These are phyloP conservation scores for Drosophila ficusphila DNA, from an alignment of 1,140 invertebrate species.

Conservation along the genomic window DNA sequence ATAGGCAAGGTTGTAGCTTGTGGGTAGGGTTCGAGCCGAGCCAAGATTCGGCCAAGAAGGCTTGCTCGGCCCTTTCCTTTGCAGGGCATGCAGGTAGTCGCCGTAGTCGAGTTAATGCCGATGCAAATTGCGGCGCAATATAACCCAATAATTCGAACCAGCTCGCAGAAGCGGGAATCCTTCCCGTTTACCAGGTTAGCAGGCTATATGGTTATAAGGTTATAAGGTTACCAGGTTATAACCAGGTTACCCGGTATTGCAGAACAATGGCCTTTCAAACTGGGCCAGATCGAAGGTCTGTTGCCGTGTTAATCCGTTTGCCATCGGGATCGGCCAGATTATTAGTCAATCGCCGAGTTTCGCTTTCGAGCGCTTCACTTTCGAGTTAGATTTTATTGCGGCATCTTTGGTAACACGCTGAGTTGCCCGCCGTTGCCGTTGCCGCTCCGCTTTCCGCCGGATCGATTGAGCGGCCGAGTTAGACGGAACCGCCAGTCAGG, in stretches of 20 bases:
- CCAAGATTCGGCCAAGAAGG: conserved; percentile 32
- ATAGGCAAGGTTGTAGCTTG: conserved; percentile 81
- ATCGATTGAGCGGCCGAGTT: conserved; percentile 49
- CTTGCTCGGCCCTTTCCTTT: conserved; percentile 51
- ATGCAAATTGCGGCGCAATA: conserved; percentile 82
- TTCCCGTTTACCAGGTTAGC: conserved; percentile 3
- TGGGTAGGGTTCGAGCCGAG: conserved; percentile 52
- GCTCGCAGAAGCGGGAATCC: conserved; percentile 41
- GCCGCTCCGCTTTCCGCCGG: conserved; percentile 24
- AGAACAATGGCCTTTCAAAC: no score
- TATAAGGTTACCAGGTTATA: conserved; percentile 12
- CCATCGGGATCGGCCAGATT: conserved; percentile 71
- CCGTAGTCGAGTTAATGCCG: conserved; percentile 75
- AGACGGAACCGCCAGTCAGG: conserved; percentile 33
- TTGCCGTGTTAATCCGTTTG: conserved; percentile 73
- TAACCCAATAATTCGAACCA: conserved; percentile 83
- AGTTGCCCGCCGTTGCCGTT: no score
- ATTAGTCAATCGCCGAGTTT: conserved; percentile 71
- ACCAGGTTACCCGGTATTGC: conserved; percentile 58
- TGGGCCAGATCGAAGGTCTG: conserved; percentile 13
- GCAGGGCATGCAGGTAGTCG: conserved; percentile 46
- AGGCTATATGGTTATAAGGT: no score
- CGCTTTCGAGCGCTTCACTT: conserved; percentile 30
- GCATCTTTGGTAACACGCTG: conserved; percentile 73
- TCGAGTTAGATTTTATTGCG: conserved; percentile 82